These are phyloP conservation scores for Heptranchias perlo DNA, from an alignment of 2,113 vertebrate species.

Conservation along the genomic window DNA sequence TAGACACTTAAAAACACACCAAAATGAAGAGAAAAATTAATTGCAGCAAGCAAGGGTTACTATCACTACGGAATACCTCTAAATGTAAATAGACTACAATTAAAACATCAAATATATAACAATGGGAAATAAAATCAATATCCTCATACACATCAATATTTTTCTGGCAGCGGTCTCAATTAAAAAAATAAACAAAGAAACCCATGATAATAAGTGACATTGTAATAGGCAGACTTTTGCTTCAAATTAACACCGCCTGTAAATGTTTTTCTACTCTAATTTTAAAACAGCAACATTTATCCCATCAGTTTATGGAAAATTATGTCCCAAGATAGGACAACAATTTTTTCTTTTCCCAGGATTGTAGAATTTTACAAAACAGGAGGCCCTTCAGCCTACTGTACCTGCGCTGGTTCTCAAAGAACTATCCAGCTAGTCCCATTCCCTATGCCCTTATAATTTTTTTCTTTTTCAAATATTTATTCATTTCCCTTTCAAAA, in stretches of 20 bases:
- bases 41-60: background rate
- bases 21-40: conserved; percentile 27
- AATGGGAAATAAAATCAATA: background rate
- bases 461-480: background rate
- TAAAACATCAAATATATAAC: conserved; percentile 41
- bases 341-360: background rate
- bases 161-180: background rate
- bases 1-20: conserved; percentile 41
- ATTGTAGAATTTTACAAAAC: background rate
- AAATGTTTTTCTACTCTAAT: background rate
- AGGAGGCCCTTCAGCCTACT: background rate
- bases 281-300: background rate
- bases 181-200: background rate
- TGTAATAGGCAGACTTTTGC: background rate
- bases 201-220: background rate
- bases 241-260: background rate
- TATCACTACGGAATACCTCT: conserved; percentile 44
- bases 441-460: background rate
- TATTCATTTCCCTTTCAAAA: background rate
- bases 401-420: background rate
- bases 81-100: conserved; percentile 45
- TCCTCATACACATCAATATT: background rate
- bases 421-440: background rate
- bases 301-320: background rate
- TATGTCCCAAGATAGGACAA: background rate